Percentiles rank a stretch among this genome's conserved stretches.
Evolutionary conservation across 2,888 invertebrate genomes (phyloP).

Genomic region (Gibbula magus): DNA sequence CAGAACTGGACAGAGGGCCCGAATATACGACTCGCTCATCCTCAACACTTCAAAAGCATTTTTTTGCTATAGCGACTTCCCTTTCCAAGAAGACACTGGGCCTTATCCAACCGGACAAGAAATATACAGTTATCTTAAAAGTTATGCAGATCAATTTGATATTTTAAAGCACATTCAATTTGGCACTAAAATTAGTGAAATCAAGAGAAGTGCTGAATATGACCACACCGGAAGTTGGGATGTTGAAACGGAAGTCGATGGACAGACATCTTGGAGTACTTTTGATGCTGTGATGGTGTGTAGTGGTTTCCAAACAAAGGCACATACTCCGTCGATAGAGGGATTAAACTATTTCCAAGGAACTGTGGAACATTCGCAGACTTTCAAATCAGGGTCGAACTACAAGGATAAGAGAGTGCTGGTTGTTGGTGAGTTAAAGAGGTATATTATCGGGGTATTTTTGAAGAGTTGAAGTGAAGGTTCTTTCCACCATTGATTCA

Average conservation of each 20-base stretch:
- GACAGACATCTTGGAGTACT: too few species aligned
- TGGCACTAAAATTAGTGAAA: too few species aligned
- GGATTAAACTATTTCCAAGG: background rate
- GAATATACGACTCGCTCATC: slow-evolving; percentile 72
- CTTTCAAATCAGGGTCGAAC: background rate
- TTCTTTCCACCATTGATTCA: too few species aligned
- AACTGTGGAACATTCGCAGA: background rate
- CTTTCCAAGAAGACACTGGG: slow-evolving; percentile 28
- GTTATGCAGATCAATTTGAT: slow-evolving; percentile 52
- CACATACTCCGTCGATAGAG: background rate
- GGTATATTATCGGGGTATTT: too few species aligned
- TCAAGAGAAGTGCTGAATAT: background rate
- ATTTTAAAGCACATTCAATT: slow-evolving; percentile 43
- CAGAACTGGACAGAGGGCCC: slow-evolving; percentile 24
- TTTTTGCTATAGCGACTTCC: slow-evolving; percentile 68
- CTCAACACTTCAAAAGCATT: too few species aligned
- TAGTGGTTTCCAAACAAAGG: background rate
- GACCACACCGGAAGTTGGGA: slow-evolving; percentile 14
- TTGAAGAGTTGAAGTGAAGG: too few species aligned
- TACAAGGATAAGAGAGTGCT: too few species aligned
- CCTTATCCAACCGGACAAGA: slow-evolving; percentile 27
- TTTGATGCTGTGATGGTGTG: too few species aligned
- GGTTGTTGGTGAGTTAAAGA: too few species aligned
- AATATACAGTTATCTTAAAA: slow-evolving; percentile 44
- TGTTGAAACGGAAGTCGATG: background rate